A percentile compares a stretch with the other conserved stretches of the same genome.
Conservation (phyloP, 1,140 invertebrate species). For the Cyrtorhinus lividipennis region DNA sequence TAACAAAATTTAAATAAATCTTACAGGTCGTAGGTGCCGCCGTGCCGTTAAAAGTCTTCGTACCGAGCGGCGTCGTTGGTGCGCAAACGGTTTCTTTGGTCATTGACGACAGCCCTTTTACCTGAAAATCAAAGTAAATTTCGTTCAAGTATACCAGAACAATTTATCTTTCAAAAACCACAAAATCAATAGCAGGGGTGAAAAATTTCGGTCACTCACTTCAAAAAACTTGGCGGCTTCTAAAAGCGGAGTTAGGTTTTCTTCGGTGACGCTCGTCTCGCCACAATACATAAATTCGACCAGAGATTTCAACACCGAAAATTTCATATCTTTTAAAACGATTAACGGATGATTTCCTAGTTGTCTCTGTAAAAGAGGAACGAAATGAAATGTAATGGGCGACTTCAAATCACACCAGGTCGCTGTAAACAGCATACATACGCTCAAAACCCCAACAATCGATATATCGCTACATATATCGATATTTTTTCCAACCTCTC, state of each 20-base stretch:
- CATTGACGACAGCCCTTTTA: conserved; percentile 33
- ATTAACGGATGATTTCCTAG: conserved; percentile 38
- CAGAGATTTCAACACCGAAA: conserved; percentile 39
- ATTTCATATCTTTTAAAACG: conserved; percentile 39
- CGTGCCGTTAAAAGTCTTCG: conserved; percentile 20
- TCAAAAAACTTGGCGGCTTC: conserved; percentile 39
- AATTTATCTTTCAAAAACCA: no score
- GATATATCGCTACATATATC: no score
- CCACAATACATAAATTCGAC: conserved; percentile 45
- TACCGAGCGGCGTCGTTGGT: conserved; percentile 11
- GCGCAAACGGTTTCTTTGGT: conserved; percentile 26
- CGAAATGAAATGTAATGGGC: no score
- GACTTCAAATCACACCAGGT: no score
- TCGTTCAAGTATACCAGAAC: no score
- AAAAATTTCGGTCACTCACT: no score
- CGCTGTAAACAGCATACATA: no score
- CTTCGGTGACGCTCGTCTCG: conserved; percentile 38
- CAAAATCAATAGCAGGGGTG: no score
- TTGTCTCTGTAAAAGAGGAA: conserved; percentile 33
- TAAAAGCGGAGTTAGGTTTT: conserved; percentile 35
- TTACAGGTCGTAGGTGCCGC: conserved; percentile 16
- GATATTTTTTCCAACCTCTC: no score
- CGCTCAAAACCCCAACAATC: no score
- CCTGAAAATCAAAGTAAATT: no score
- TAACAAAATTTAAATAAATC: background rate